Evolutionary conservation across 2,113 vertebrate genomes (phyloP), one percentile per base, ranked within the genome.

Genomic region (Brachypteracias leptosomus): DNA sequence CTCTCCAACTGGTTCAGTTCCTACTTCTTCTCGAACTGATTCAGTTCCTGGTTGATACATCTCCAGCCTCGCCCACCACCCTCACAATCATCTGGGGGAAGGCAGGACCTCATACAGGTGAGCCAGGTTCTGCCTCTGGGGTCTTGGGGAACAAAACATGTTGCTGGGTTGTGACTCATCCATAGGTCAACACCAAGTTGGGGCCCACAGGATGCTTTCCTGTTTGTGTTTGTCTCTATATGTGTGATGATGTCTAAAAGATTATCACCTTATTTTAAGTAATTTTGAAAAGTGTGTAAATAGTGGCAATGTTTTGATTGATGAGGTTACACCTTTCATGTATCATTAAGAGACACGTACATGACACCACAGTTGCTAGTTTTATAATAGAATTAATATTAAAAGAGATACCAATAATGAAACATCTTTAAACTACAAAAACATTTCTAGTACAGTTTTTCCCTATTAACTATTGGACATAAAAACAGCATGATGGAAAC

Each of bases 381-480:
- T 96, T 84, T 92, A 52, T 38, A n/a, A 16, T 58, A 57, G 47
- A 71, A 63, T 74, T 74, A 33, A 54, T 36, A 59, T 28, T 16
- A 58, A 75, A 73, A 42, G 51, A 68, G 11, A 61, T 51, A 52
- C 8, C 15, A 25, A 22, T 79, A 77, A 79, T 51, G 31, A 85
- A 93, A 59, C 47, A 59, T 79, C 47, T 95, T 93, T 89, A 82
- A 88, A 88, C 55, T 91, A 63, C 31, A 88, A 80, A 96, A 95
- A 46, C 49, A 40, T 85, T 89, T 79, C 66, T 79, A 79, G 70
- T 70, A 38, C 51, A 55, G 33, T 93, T 88, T 94, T 94, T 36
- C 19, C 16, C 28, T 92, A 82, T 84, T 94, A 92, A 93, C 36
- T 92, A 11, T 90, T 93, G 73, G 63, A 70, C 75, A 82, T 96